Base-by-base conservation (phyloP, 2,797 vertebrate species). In the Picus viridis region DNA sequence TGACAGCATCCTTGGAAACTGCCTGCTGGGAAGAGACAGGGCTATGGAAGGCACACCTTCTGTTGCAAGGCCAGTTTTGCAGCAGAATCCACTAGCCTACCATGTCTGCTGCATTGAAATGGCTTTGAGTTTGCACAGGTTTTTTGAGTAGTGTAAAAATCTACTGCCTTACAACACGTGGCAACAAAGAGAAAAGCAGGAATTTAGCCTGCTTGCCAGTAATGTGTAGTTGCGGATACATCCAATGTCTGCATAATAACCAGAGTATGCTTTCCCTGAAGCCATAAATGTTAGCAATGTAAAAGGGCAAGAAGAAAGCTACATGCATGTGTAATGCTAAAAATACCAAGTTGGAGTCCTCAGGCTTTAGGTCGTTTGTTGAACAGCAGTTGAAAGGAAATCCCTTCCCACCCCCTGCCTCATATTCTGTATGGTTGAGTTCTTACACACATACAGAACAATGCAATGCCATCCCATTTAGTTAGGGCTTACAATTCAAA, bases 361-460 rank as follows among this genome's bases (percentile, higher is more conserved):
- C 6, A 2, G 83, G 80, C 53, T 92, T 71, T 94, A 88, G 86
- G 88, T 96, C 83, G 93, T 57, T 83, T 86, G 61, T 57, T 89
- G 2, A 4, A 49, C 0, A 79, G 49, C 75, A 88, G 76, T 73
- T 63, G 73, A 74, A 77, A 95, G 67, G 59, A 95, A 92, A 91
- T 75, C 54, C n/a, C 43, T 65, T 69, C 34, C 68, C 8, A n/a
- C 6, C 1, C 17, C 2, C 16, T 53, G 8, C 30, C 12, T 45
- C 23, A 7, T 23, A 29, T 62, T 73, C 63, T 69, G 29, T 65
- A 30, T 0, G 0, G 15, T 43, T 34, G 23, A 12, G 27, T 64
- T 76, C 47, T 65, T 64, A 14, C 7, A 29, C n/a, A 43, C 27
- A 9, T 30, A 22, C 8, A 74, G 49, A 82, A 73, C 7, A 86